Base-by-base conservation (phyloP, 2,797 vertebrate species). In the Poliocrania exsul region DNA sequence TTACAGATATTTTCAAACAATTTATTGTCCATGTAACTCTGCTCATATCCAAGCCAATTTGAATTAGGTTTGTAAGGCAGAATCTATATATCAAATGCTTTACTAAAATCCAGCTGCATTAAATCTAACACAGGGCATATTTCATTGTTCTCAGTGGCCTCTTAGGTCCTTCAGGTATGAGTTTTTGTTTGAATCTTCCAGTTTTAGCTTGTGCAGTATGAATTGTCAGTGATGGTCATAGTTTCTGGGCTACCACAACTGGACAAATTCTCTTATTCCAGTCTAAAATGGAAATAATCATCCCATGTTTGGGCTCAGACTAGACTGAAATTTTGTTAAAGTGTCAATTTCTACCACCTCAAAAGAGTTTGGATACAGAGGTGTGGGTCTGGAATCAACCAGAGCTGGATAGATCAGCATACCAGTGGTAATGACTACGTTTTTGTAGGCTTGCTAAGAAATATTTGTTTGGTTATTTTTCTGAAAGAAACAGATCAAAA, bases 1-100 rank as follows among this genome's bases (percentile, higher is more conserved):
- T 92, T 88, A 88, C 38, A 44, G 38, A 56, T 57, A 81, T 91
- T 92, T 91, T 28, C 35, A 72, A 53, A 8, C 26, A 67, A 80
- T 88, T 96, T 91, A 91, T 90, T 90, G 61, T 79, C 54, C 13
- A 2, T 44, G 20, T 88, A 91, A 71, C 21, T 83, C n/a, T 65
- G 10, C 31, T 88, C 28, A 51, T 60, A 79, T 69, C 28, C 33
- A 79, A 84, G 42, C 21, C 58, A 75, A 72, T 90, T 37, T 94
- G 73, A 94, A 86, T 84, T 70, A 92, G 90, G 29, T 69, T 72
- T 81, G 19, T 29, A 78, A 78, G 54, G 24, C 15, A 83, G 51
- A 90, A 88, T 78, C 50, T 5, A 7, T 95, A 66, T 66, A 86
- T 92, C 62, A 88, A 94, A 79, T 10, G 16, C 16, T 62, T 33